Percentiles rank a stretch among this genome's conserved stretches.
Conservation (phyloP, 2,113 vertebrate genomes). For the Silurus glanis region DNA sequence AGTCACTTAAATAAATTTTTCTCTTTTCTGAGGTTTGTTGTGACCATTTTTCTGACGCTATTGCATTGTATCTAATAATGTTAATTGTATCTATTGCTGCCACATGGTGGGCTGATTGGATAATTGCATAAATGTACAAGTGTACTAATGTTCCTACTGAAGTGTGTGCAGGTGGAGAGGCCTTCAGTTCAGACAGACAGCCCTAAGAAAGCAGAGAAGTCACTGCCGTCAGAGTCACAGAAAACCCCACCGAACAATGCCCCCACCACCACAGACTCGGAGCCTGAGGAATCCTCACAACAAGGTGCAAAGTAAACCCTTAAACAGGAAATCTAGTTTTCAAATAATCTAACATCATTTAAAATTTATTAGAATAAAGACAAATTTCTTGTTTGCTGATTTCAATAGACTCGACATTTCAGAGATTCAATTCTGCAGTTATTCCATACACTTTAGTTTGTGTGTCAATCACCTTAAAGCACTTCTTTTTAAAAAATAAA, state of each 20-base stretch:
- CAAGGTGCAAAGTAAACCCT: conserved; percentile 72
- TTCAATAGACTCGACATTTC: neutral
- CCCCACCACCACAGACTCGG: conserved; percentile 81
- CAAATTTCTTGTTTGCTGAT: neutral
- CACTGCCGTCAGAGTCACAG: conserved; percentile 81
- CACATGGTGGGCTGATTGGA: neutral
- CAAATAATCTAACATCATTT: neutral
- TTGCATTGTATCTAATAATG: neutral
- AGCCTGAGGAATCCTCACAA: conserved; percentile 85
- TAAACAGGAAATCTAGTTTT: neutral
- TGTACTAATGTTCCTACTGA: neutral
- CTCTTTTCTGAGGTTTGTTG: neutral
- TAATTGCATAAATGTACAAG: neutral
- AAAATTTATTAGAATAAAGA: neutral
- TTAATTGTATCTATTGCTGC: neutral
- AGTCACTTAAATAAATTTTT: neutral
- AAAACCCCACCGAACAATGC: conserved; percentile 81
- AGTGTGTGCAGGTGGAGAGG: conserved; percentile 81
- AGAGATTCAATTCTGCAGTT: neutral
- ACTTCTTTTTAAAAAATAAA: neutral
- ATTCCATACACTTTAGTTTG: neutral
- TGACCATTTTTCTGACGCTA: neutral
- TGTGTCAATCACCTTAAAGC: neutral
- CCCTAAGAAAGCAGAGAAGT: conserved; percentile 85
- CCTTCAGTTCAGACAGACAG: conserved; percentile 86